Percentiles rank a stretch among this genome's conserved stretches.
Conservation (phyloP, 1,140 invertebrate genomes). For the Carposina sasakii region DNA sequence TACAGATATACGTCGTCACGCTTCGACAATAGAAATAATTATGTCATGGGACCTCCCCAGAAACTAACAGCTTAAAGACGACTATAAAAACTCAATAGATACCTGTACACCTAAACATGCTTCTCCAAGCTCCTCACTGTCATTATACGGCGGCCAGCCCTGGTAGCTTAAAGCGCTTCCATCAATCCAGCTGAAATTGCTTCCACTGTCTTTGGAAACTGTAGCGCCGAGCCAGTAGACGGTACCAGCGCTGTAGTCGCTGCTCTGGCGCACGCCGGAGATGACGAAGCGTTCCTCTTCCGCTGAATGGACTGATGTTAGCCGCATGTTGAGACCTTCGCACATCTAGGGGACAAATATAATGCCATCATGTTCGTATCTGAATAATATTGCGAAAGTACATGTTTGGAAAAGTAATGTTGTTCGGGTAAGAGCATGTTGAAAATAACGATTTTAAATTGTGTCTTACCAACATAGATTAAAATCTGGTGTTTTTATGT, state of each 20-base stretch:
- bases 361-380: too few species aligned
- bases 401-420: too few species aligned
- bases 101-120: conserved; percentile 73
- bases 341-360: conserved; percentile 70
- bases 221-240: conserved; percentile 79
- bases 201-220: conserved; percentile 48
- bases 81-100: too few species aligned
- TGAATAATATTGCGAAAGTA: too few species aligned
- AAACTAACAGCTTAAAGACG: too few species aligned
- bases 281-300: conserved; percentile 79
- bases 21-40: too few species aligned
- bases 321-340: conserved; percentile 75
- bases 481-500: too few species aligned
- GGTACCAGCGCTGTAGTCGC: conserved; percentile 78
- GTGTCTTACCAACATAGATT: too few species aligned
- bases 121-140: conserved; percentile 48
- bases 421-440: too few species aligned
- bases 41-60: too few species aligned
- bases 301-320: conserved; percentile 75
- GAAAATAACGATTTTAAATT: too few species aligned
- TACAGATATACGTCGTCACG: too few species aligned
- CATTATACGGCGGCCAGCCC: conserved; percentile 74
- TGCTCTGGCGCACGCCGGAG: conserved; percentile 75
- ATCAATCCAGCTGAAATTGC: conserved; percentile 75
- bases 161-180: conserved; percentile 73